phyloP scores from a whole-genome alignment of 2,113 vertebrate genomes.

The Sarotherodon lohbergeri region DNA sequence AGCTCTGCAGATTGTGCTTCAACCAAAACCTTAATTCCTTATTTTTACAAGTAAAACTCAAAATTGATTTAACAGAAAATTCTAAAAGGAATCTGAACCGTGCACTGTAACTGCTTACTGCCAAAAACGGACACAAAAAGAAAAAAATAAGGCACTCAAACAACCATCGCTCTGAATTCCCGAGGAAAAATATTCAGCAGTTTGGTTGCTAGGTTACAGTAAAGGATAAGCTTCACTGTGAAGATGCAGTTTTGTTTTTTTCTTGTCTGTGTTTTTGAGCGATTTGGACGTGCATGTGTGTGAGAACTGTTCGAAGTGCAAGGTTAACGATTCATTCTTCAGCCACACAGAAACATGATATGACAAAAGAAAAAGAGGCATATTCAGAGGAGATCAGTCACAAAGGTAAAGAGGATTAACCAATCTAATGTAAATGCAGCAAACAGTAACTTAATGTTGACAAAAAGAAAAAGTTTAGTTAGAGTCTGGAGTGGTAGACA shows the following conservation, averaged over 20 bases:
- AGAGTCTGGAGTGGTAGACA: background rate
- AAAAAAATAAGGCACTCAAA: background rate
- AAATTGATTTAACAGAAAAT: background rate
- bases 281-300: background rate
- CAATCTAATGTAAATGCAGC: background rate
- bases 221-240: background rate
- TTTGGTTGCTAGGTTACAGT: constrained; percentile 30
- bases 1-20: background rate
- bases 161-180: background rate
- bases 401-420: background rate
- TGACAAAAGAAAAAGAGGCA: background rate
- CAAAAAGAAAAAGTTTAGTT: background rate
- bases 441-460: background rate
- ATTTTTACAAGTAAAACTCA: background rate
- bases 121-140: background rate
- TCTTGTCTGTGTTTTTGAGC: background rate
- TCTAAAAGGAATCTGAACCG: background rate
- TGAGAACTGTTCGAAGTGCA: background rate
- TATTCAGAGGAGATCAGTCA: background rate
- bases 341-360: background rate
- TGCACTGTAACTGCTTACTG: background rate
- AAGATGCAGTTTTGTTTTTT: background rate
- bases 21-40: background rate
- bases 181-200: background rate
- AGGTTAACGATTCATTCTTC: background rate